Conservation (phyloP, 2,888 invertebrate species). For the Syrphus vitripennis region DNA sequence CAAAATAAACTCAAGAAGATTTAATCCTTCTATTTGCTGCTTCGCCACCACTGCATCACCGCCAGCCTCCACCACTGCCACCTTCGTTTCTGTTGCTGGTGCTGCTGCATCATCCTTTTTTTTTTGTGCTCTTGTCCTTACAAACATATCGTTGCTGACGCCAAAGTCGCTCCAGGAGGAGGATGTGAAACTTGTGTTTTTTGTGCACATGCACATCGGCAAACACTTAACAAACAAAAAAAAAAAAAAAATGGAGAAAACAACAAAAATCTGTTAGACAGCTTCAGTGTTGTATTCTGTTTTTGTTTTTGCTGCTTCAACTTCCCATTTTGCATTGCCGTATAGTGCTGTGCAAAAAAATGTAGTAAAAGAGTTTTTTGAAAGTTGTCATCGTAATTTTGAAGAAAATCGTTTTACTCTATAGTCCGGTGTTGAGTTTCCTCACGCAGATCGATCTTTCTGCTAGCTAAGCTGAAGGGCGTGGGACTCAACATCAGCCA, state of each 20-base stretch:
- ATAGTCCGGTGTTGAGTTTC: too few relatives aligned
- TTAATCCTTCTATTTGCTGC: slow-evolving; percentile 41
- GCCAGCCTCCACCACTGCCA: background rate
- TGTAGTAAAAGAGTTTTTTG: background rate
- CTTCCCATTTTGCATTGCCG: background rate
- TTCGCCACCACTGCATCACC: background rate
- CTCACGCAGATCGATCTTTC: too few relatives aligned
- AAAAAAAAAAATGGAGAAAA: slow-evolving; percentile 19
- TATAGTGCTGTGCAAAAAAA: background rate
- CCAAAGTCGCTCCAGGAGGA: background rate
- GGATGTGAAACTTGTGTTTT: slow-evolving; percentile 61
- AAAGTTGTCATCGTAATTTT: too few relatives aligned
- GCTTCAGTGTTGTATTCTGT: slow-evolving; percentile 22
- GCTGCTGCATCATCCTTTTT: background rate
- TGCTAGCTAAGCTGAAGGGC: too few relatives aligned
- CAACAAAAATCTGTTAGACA: slow-evolving; percentile 58
- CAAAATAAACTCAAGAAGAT: slow-evolving; percentile 67
- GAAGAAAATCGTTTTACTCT: too few relatives aligned
- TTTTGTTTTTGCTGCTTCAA: background rate
- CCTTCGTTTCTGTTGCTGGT: background rate
- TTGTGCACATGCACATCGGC: slow-evolving; percentile 63
- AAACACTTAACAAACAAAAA: slow-evolving; percentile 48
- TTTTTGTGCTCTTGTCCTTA: background rate
- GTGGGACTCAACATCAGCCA: too few relatives aligned
- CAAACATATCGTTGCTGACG: background rate